These are phyloP conservation scores for Excalfactoria chinensis DNA, from an alignment of 2,113 vertebrate genomes.

Conservation along the genomic window DNA sequence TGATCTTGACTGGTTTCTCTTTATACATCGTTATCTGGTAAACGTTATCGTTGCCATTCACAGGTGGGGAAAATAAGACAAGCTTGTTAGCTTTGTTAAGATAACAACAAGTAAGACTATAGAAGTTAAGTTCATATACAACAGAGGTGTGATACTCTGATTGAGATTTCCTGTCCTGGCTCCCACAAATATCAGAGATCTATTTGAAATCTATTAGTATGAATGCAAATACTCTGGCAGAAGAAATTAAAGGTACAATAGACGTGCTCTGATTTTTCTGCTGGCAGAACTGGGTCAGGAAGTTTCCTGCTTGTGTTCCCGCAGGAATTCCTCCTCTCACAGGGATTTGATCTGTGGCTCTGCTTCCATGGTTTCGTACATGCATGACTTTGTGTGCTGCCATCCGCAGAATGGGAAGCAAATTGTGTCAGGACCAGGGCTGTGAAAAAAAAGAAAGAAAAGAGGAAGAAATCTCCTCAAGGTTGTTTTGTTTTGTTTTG, in stretches of 20 bases:
- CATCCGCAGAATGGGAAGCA: fast-evolving
- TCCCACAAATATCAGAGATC: neutral
- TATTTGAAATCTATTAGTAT: neutral
- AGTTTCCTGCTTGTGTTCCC: neutral
- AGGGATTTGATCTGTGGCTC: neutral
- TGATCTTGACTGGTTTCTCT: neutral
- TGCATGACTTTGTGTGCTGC: fast-evolving
- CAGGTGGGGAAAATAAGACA: neutral
- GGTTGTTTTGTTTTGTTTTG: too few relatives aligned
- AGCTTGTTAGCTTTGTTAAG: neutral
- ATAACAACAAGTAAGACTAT: neutral
- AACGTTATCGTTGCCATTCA: neutral
- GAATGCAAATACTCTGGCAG: neutral
- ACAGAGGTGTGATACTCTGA: neutral
- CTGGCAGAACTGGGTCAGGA: neutral
- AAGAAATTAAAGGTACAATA: fast-evolving
- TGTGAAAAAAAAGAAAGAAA: neutral
- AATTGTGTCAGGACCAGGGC: neutral
- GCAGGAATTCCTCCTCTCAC: neutral
- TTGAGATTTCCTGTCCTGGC: neutral
- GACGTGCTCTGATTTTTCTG: neutral
- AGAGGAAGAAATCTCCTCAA: neutral
- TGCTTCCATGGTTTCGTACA: neutral
- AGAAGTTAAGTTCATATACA: neutral
- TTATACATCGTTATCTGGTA: neutral